Percentiles rank a stretch among this genome's conserved stretches.
Evolutionary conservation across 2,888 invertebrate species (phyloP).

Genomic region (Andrena chrysosceles): DNA sequence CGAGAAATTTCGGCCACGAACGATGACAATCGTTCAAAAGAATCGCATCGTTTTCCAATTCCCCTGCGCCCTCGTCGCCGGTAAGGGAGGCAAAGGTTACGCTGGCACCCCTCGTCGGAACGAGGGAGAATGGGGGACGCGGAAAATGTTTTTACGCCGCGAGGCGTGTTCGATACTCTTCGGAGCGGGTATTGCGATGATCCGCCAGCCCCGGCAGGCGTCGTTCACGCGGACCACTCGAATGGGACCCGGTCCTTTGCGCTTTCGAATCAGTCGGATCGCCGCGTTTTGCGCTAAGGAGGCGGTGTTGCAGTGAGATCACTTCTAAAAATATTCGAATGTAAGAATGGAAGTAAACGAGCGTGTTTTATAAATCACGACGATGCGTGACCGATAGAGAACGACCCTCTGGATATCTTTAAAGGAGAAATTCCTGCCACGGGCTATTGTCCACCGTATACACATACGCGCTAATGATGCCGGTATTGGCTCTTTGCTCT

Average conservation of each 20-base stretch:
- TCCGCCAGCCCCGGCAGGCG: not conserved
- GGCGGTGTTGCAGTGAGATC: not conserved
- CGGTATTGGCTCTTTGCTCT: conserved; percentile 42
- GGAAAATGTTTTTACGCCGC: not conserved
- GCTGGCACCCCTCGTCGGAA: not conserved
- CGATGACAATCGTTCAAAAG: not conserved
- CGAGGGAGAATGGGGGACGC: not conserved
- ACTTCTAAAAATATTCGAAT: not conserved
- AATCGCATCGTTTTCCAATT: conserved; percentile 9
- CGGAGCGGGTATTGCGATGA: not conserved
- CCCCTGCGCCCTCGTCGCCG: not conserved
- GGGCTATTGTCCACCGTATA: conserved; percentile 32
- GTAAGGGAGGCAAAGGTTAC: conserved; percentile 4
- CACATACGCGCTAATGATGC: conserved; percentile 33
- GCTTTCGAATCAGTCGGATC: not conserved
- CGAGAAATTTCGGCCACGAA: too few relatives aligned
- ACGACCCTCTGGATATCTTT: conserved; percentile 28
- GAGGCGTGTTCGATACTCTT: not conserved
- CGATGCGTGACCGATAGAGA: conserved; percentile 10
- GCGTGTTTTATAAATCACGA: not conserved
- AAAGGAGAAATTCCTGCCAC: conserved; percentile 29
- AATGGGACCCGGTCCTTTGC: not conserved
- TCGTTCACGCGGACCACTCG: too few relatives aligned
- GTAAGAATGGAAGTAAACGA: conserved; percentile 1
- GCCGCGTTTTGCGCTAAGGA: not conserved